Percentiles rank a stretch among this genome's conserved stretches.
Conservation (phyloP, 2,113 vertebrate genomes). For the Hippotragus niger region DNA sequence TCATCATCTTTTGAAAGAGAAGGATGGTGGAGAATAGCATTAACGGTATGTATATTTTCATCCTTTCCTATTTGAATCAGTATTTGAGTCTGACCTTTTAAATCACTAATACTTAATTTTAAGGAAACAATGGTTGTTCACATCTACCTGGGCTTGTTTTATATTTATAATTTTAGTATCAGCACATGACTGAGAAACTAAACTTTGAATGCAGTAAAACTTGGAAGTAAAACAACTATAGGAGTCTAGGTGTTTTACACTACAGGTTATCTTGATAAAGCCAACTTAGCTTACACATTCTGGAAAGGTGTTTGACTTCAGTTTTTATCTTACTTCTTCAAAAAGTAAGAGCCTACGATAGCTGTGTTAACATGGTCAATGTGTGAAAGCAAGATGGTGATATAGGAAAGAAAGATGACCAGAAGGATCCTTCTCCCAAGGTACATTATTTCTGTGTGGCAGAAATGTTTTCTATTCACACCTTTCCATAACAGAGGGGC, state of each 20-base stretch:
- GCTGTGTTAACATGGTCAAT: not conserved
- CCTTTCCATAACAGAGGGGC: not conserved
- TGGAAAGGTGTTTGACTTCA: not conserved
- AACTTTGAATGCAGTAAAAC: slow-evolving; percentile 9
- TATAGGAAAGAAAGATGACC: not conserved
- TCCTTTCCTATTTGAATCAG: not conserved
- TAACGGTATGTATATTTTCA: slow-evolving; percentile 76
- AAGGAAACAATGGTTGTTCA: not conserved
- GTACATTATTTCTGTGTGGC: not conserved
- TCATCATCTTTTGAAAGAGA: slow-evolving; percentile 66
- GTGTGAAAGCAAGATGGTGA: not conserved
- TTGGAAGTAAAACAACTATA: not conserved
- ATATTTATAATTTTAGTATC: not conserved
- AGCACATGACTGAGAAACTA: not conserved
- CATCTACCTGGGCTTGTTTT: not conserved
- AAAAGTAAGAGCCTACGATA: not conserved
- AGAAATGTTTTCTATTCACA: not conserved
- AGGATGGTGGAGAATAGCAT: slow-evolving; percentile 77
- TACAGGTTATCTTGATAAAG: not conserved
- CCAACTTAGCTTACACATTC: not conserved
- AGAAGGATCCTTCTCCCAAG: not conserved
- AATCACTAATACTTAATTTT: not conserved
- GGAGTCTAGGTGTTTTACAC: not conserved
- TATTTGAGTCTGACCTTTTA: not conserved
- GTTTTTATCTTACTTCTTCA: not conserved